phyloP scores from a whole-genome alignment of 2,797 vertebrate species.

The Distichodus sexfasciatus region DNA sequence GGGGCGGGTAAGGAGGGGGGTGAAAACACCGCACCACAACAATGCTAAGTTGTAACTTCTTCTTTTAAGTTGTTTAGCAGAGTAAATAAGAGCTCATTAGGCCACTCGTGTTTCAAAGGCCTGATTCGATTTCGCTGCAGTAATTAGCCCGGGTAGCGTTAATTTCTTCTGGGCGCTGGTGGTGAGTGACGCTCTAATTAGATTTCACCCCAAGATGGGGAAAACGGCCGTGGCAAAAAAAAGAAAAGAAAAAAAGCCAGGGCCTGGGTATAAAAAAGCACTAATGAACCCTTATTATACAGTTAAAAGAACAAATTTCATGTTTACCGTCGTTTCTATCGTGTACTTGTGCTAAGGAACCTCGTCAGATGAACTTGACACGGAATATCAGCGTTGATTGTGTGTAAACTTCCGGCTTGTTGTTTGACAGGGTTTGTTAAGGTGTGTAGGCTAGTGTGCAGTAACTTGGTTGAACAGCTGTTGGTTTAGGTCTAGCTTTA shows the following conservation, averaged over 20 bases:
- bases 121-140: constrained; percentile 87
- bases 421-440: too few relatives aligned
- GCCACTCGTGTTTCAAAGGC: constrained; percentile 82
- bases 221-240: constrained; percentile 69
- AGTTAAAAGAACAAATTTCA: constrained; percentile 55
- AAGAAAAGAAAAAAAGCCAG: too few relatives aligned
- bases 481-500: too few relatives aligned
- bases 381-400: too few relatives aligned
- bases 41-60: constrained; percentile 66
- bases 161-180: constrained; percentile 86
- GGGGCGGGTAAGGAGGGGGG: too few relatives aligned
- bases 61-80: constrained; percentile 80
- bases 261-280: constrained; percentile 40
- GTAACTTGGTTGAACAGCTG: too few relatives aligned
- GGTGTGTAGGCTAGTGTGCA: too few relatives aligned
- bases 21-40: constrained; percentile 9
- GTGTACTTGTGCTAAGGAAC: constrained; percentile 30
- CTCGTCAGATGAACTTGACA: too few relatives aligned
- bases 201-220: constrained; percentile 76
- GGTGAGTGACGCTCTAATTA: constrained; percentile 84
- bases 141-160: constrained; percentile 87
- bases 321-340: constrained; percentile 43
- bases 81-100: constrained; percentile 90
- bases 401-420: too few relatives aligned
- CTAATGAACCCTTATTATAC: constrained; percentile 53